Percentiles rank a stretch among this genome's conserved stretches.
Conservation (phyloP, 92 coral and sea anemone species). For the Parazoanthus atlanticus region DNA sequence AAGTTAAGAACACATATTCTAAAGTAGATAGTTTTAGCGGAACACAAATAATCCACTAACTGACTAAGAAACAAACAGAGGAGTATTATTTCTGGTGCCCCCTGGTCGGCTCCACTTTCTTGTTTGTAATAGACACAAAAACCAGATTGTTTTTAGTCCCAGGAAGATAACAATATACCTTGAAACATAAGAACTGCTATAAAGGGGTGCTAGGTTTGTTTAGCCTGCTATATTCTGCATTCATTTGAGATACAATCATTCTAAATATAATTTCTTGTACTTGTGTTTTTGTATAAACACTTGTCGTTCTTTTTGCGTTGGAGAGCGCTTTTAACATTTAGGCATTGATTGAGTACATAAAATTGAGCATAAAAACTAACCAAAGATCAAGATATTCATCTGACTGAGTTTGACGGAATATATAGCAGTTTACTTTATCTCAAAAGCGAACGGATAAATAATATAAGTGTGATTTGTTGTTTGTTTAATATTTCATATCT, state of each 20-base stretch:
- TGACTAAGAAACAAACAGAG: too few relatives aligned
- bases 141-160: neutral
- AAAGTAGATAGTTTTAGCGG: neutral
- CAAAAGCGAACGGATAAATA: constrained; percentile 11
- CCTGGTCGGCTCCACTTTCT: neutral
- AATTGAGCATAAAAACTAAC: neutral
- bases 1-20: neutral
- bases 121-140: constrained; percentile 3
- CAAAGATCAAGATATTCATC: neutral
- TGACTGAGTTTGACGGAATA: neutral
- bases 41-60: too few relatives aligned
- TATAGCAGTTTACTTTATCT: constrained; percentile 4
- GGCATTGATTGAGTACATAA: neutral
- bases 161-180: neutral
- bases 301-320: neutral
- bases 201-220: neutral
- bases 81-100: neutral
- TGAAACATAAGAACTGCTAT: neutral
- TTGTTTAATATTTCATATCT: constrained; percentile 33
- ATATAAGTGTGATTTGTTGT: constrained; percentile 1
- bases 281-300: neutral
- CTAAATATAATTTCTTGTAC: neutral
- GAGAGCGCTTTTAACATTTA: neutral
- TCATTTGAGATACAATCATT: neutral
- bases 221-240: neutral